Evolutionary conservation across 2,888 invertebrate species (phyloP).

Genomic region (Macrosiphum euphorbiae): DNA sequence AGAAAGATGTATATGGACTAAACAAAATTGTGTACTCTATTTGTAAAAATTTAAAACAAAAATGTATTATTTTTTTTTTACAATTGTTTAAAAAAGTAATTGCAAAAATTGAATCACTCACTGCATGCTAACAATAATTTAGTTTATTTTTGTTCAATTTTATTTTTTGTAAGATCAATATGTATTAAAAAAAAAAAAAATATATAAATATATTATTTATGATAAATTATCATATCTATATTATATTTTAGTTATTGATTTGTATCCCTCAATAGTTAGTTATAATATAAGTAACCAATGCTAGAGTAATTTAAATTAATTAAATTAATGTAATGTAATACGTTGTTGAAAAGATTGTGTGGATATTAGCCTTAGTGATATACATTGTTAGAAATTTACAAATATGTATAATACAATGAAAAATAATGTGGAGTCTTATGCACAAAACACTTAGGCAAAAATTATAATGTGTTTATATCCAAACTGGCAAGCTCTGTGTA

Average conservation of each 20-base stretch:
- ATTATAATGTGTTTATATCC: no score
- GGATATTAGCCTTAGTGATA: not conserved
- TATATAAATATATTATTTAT: no score
- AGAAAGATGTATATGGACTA: conserved; percentile 12
- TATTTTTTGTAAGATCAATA: conserved; percentile 35
- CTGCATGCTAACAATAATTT: not conserved
- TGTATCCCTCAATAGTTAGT: not conserved
- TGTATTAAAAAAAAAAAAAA: conserved; percentile 30
- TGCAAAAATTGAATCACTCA: conserved; percentile 1
- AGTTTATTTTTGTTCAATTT: conserved; percentile 38
- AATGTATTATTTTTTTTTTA: not conserved
- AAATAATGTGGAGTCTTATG: not conserved
- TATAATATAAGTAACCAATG: not conserved
- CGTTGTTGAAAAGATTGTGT: not conserved
- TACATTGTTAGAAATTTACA: not conserved
- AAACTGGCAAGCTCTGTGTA: no score
- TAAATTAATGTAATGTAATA: not conserved
- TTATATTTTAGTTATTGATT: not conserved
- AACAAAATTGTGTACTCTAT: conserved; percentile 35
- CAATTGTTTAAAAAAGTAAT: not conserved
- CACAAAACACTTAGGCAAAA: not conserved
- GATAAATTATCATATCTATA: conserved; percentile 20
- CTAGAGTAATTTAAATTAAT: not conserved
- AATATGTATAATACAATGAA: no score
- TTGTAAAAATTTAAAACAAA: conserved; percentile 31